Percentiles rank a stretch among this genome's conserved stretches.
Conservation (phyloP, 2,113 vertebrate species). For the Caretta caretta region DNA sequence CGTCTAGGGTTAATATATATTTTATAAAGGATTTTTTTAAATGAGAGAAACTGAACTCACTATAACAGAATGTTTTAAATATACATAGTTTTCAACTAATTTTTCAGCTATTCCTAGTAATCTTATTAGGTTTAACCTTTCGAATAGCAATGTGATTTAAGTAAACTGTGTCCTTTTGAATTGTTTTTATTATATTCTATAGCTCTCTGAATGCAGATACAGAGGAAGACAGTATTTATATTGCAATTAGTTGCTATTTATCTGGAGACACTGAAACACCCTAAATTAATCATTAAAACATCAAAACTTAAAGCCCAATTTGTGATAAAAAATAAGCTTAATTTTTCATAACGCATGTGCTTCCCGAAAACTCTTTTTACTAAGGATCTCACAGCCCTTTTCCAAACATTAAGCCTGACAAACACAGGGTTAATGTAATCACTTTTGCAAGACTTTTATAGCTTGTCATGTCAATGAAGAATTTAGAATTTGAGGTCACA, state of each 20-base stretch:
- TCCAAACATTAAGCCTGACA: constrained; percentile 3
- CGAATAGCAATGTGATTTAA: not conserved
- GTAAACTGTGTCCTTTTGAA: not conserved
- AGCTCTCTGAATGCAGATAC: not conserved
- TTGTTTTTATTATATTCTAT: not conserved
- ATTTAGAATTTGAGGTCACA: accelerated
- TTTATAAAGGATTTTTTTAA: not conserved
- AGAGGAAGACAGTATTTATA: not conserved
- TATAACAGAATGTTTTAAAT: not conserved
- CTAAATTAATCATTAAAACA: not conserved
- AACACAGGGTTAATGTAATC: constrained; percentile 26
- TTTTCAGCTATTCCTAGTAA: not conserved
- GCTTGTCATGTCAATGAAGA: not conserved
- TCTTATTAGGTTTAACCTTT: not conserved
- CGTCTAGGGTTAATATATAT: not conserved
- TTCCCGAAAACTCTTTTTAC: not conserved
- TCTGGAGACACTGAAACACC: not conserved
- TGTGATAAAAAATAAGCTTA: constrained; percentile 30
- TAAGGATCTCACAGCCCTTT: constrained; percentile 1
- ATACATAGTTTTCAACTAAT: not conserved
- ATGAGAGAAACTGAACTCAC: not conserved
- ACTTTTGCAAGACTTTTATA: constrained; percentile 1
- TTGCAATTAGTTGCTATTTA: constrained; percentile 17
- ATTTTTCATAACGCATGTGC: constrained; percentile 35
- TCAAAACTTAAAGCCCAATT: not conserved